phyloP scores from a whole-genome alignment of 2,113 vertebrate species.

The Notechis scutatus region DNA sequence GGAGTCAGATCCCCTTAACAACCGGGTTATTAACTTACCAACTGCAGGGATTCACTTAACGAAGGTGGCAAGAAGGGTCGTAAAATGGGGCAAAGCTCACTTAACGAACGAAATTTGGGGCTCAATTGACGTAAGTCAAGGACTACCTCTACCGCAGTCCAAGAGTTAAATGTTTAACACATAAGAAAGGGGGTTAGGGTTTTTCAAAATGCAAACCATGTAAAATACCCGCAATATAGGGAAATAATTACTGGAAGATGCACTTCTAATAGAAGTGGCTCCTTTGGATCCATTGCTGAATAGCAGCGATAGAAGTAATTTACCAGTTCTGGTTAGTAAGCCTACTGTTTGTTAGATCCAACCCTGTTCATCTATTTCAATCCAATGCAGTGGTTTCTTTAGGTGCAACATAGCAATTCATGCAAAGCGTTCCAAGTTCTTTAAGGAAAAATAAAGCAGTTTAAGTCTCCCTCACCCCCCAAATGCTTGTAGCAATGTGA shows the following conservation, averaged over 20 bases:
- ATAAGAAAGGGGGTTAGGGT: not conserved
- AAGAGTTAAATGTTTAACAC: not conserved
- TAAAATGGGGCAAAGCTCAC: too few species aligned
- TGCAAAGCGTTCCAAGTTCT: not conserved
- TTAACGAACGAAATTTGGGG: too few species aligned
- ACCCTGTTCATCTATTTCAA: not conserved
- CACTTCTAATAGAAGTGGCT: not conserved
- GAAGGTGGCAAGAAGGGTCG: too few species aligned
- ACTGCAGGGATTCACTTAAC: too few species aligned
- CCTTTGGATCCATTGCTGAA: not conserved
- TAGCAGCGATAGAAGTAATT: not conserved
- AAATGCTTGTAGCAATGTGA: not conserved
- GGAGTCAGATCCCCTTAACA: too few species aligned
- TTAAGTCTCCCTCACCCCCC: not conserved
- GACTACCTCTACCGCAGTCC: not conserved
- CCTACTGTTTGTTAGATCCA: not conserved
- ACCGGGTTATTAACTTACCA: too few species aligned
- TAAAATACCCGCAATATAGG: not conserved
- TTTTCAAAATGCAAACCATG: not conserved
- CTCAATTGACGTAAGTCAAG: too few species aligned
- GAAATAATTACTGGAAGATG: not conserved
- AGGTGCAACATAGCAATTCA: constrained; percentile 12
- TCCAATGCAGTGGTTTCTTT: constrained; percentile 8
- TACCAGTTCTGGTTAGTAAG: not conserved
- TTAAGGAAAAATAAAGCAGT: constrained; percentile 1